A percentile compares a stretch with the other conserved stretches of the same genome.
Conservation (phyloP, 1,140 invertebrate genomes). For the Ips typographus region DNA sequence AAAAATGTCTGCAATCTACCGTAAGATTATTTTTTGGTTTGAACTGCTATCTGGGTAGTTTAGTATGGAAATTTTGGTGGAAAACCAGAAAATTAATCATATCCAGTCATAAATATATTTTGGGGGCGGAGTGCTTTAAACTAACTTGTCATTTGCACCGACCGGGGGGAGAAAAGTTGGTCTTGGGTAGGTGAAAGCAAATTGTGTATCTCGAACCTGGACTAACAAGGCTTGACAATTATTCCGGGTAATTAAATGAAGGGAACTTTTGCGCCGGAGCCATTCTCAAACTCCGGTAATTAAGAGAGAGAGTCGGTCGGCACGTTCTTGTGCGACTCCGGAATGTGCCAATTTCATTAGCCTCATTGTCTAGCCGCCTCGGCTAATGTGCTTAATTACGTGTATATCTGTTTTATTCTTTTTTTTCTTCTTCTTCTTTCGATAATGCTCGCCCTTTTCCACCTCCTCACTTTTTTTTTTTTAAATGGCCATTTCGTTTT, state of each 20-base stretch:
- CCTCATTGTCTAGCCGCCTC: constrained; percentile 42
- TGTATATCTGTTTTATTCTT: constrained; percentile 22
- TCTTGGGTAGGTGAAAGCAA: constrained; percentile 26
- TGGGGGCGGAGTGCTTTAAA: no score
- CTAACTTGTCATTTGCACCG: constrained; percentile 34
- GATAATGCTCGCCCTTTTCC: no score
- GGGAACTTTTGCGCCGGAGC: constrained; percentile 48
- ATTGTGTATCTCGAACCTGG: constrained; percentile 38
- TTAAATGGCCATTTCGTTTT: no score
- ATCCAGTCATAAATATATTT: no score
- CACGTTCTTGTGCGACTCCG: constrained; percentile 45
- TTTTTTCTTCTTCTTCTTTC: no score
- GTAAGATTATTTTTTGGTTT: no score
- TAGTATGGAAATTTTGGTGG: no score
- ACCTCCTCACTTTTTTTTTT: no score
- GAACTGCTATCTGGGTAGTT: no score
- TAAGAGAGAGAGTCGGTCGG: constrained; percentile 49
- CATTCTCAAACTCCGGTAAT: constrained; percentile 49
- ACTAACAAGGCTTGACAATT: constrained; percentile 53
- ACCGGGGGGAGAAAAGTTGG: constrained; percentile 23
- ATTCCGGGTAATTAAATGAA: constrained; percentile 53
- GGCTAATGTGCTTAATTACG: constrained; percentile 32
- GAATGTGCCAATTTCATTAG: constrained; percentile 51
- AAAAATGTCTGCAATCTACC: no score
- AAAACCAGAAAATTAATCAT: no score